Evolutionary conservation across 2,888 invertebrate species (phyloP).

Genomic region (Melinaea menophilus): DNA sequence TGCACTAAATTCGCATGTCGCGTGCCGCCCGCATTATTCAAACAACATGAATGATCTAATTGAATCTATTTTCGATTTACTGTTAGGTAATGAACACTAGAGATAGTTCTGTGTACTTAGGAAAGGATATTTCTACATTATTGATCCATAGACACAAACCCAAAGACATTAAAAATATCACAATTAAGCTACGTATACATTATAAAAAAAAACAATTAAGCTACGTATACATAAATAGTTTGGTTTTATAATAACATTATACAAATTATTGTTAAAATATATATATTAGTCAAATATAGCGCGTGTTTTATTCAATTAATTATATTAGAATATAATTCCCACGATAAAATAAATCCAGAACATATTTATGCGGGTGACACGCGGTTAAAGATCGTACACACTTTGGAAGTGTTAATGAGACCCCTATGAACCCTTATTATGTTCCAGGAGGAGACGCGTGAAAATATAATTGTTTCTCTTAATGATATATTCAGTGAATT

Average conservation of each 20-base stretch:
- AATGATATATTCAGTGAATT: background rate
- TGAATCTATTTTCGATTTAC: conserved; percentile 5
- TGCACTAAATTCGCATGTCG: conserved; percentile 35
- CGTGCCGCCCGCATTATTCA: conserved; percentile 59
- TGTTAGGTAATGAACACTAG: background rate
- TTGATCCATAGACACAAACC: background rate
- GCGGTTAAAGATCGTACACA: conserved; percentile 38
- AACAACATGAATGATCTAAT: conserved; percentile 3
- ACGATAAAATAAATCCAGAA: conserved; percentile 29
- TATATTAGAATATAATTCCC: background rate
- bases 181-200: background rate
- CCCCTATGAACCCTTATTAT: conserved; percentile 43
- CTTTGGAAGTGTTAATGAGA: conserved; percentile 38
- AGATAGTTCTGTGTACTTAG: background rate
- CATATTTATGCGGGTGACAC: conserved; percentile 61
- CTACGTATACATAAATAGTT: no score
- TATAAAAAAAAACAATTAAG: no score
- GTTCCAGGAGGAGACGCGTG: background rate
- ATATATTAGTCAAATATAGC: no score
- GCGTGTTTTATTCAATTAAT: background rate
- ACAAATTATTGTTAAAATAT: no score
- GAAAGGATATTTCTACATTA: background rate
- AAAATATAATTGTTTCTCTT: background rate
- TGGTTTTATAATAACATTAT: no score
- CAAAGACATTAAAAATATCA: background rate